Base-by-base conservation (phyloP, 2,888 invertebrate species). In the Agrochola lota region DNA sequence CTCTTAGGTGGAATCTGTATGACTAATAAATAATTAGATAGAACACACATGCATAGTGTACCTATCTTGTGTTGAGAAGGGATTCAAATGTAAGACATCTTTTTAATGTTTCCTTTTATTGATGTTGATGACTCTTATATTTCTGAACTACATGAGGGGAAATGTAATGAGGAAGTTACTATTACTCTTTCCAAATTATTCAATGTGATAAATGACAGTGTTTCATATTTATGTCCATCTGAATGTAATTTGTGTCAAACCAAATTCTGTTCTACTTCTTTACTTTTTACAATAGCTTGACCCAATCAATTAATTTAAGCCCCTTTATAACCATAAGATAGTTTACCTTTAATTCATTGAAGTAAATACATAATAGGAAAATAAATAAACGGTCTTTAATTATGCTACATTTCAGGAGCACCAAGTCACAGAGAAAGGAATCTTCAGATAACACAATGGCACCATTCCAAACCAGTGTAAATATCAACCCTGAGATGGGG, bases 391-490 rank as follows among this genome's bases (percentile, higher is more conserved):
- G 30, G 8, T 60, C 30, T 30, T 8, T 30, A 17, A 30, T 26
- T 59, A 59, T 59, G 59, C 17, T 30, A 15, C 26, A 60, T 69
- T 69, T 69, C 91, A 97, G 97, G 89, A 98, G 98, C 92, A 97
- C 97, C 81, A 97, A 97, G 93, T 97, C 97, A 77, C 97, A 97
- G 95, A 97, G 97, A 93, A 97, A 97, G 93, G 97, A 97, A 81
- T 95, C 96, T 66, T 96, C 97, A 80, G 97, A 97, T 76, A 95
- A 93, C 81, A 97, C 97, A 88, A 98, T 98, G 98, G 98, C 98
- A 71, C 98, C 98, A 49, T 98, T 98, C 91, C 98, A 98, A 94
- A 98, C 98, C 6, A 98, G 98, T 78, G 98, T 98, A 0, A 98
- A 98, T 86, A 97, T 98, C 81, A 98, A 98, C 90, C 98, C 98